Base-by-base conservation (phyloP, 2,113 vertebrate species). In the Anas platyrhynchos region DNA sequence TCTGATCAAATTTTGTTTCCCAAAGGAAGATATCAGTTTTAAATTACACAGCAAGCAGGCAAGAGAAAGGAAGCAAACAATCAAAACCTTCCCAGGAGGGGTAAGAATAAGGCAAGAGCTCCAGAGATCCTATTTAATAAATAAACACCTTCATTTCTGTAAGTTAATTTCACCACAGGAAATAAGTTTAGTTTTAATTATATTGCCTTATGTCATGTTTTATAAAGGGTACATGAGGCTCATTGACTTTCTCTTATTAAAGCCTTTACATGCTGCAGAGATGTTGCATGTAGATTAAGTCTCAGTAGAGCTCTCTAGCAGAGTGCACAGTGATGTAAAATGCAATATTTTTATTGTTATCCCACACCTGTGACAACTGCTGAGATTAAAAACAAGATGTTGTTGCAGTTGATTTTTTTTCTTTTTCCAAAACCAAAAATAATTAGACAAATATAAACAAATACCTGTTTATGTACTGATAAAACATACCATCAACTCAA, bases 111-210 rank as follows among this genome's bases (percentile, higher is more conserved):
- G 87, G 93, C 95, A 7, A 96, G 90, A 94, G 80, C 97, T 97
- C 97, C 83, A 97, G 97, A 98, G 98, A 98, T 98, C 95, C 97
- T 98, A 97, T 98, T 98, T 98, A 98, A 98, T 98, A 98, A 98
- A 98, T 98, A 98, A 98, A 98, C 97, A 98, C 98, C 97, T 98
- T 98, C 97, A 98, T 98, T 98, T 98, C 97, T 98, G 84, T 98
- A 98, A 98, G 98, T 98, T 98, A 98, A 98, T 98, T 98, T 98
- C 94, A 97, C 97, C 91, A 91, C 93, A 98, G 97, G 97, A 98
- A 98, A 98, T 98, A 98, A 97, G 96, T 98, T 98, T 98, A 98
- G 96, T 98, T 98, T 98, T 98, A 98, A 98, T 98, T 98, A 98
- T 97, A 97, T 97, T 97, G 97, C 97, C 85, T 97, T 93, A 97